Conservation (phyloP, 2,888 invertebrate species). For the Dermolepida albohirtum region DNA sequence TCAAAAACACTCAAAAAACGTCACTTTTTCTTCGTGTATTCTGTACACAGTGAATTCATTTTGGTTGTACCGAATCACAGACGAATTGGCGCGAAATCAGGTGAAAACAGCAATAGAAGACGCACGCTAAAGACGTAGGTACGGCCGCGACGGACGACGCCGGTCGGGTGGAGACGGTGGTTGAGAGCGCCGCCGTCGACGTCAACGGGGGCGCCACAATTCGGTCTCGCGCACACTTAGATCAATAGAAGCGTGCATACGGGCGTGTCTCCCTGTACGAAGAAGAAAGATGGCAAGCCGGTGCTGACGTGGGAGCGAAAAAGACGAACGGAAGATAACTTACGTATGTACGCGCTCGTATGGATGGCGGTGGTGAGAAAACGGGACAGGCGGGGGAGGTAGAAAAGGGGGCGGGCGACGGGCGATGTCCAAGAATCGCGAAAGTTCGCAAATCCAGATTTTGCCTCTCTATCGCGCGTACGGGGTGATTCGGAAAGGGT, state of each 20-base stretch:
- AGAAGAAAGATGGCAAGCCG: background rate
- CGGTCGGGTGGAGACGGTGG: constrained; percentile 62
- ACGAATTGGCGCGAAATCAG: constrained; percentile 26
- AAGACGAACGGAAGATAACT: constrained; percentile 1
- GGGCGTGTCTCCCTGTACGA: constrained; percentile 48
- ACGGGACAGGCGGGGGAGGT: constrained; percentile 31
- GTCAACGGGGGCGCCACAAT: constrained; percentile 64
- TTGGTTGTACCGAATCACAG: background rate
- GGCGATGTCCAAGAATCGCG: constrained; percentile 29
- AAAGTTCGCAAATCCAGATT: constrained; percentile 23
- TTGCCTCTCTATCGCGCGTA: constrained; percentile 9
- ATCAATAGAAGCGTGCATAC: constrained; percentile 54
- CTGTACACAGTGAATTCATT: background rate
- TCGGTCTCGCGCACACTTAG: constrained; percentile 60
- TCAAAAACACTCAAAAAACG: constrained; percentile 18
- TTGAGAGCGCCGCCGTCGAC: constrained; percentile 65
- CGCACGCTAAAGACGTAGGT: constrained; percentile 21
- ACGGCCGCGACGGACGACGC: constrained; percentile 56
- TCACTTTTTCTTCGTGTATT: constrained; percentile 14
- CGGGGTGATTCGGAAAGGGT: background rate
- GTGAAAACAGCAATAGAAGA: constrained; percentile 2
- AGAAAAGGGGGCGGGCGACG: constrained; percentile 11
- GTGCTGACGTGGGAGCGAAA: no score
- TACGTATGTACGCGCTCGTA: constrained; percentile 6
- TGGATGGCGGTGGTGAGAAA: background rate